Conservation (phyloP, 2,888 invertebrate species). For the Callinectes sapidus region DNA sequence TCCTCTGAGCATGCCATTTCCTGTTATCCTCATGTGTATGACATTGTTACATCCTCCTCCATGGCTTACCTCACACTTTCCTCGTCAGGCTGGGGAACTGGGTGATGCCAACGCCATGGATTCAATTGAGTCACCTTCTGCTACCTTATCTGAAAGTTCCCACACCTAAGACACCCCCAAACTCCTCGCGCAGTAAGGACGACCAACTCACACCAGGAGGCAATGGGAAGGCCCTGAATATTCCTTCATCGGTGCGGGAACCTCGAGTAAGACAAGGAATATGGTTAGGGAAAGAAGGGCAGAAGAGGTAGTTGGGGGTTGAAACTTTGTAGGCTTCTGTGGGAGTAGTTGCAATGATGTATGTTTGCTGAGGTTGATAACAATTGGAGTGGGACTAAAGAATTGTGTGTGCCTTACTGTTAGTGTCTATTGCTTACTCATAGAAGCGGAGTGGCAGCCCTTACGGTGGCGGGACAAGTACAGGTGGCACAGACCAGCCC, state of each 20-base stretch:
- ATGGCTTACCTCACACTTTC: neutral
- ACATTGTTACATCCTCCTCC: neutral
- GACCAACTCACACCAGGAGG: neutral
- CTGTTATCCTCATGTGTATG: too few relatives aligned
- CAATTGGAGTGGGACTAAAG: neutral
- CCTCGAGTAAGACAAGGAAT: neutral
- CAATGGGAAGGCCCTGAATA: neutral
- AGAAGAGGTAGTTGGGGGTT: neutral
- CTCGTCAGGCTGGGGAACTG: conserved; percentile 46
- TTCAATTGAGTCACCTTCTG: conserved; percentile 55
- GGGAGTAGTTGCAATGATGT: neutral
- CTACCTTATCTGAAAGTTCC: conserved; percentile 42
- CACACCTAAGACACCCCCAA: neutral
- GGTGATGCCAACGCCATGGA: conserved; percentile 58
- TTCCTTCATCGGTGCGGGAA: neutral
- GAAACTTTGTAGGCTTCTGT: neutral
- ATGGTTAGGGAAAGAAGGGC: neutral
- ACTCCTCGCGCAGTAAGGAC: neutral
- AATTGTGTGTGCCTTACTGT: neutral
- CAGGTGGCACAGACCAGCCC: conserved; percentile 9
- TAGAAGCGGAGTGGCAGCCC: conserved; percentile 27
- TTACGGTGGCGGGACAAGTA: neutral
- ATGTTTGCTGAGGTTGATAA: neutral
- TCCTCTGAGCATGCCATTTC: too few relatives aligned
- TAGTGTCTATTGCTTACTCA: neutral